Conservation (phyloP, 2,797 vertebrate genomes). For the Gorsachius magnificus region DNA sequence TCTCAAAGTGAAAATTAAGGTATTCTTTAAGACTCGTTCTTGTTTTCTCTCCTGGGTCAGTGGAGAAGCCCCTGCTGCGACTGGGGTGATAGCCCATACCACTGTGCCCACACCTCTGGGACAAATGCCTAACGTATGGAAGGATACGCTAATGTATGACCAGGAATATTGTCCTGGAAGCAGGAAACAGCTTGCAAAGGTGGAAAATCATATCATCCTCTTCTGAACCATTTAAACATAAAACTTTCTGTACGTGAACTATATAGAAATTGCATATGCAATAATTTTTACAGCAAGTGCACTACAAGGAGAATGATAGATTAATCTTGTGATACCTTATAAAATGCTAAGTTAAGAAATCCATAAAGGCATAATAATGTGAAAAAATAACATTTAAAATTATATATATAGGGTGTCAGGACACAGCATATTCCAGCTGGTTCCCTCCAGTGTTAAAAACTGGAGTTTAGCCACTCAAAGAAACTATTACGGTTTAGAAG, state of each 20-base stretch:
- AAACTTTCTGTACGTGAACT: not conserved
- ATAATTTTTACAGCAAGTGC: not conserved
- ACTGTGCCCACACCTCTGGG: not conserved
- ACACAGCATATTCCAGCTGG: not conserved
- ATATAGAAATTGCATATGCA: not conserved
- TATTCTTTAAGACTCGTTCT: not conserved
- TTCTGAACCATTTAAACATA: not conserved
- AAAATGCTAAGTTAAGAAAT: not conserved
- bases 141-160: not conserved
- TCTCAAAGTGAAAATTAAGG: not conserved
- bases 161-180: not conserved
- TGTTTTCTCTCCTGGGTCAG: not conserved
- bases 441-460: not conserved
- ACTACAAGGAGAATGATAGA: not conserved
- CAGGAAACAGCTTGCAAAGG: not conserved
- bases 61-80: not conserved
- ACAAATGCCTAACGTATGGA: not conserved
- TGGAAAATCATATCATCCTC: not conserved
- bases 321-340: not conserved
- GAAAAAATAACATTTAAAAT: not conserved
- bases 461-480: not conserved
- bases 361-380: not conserved
- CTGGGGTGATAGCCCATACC: not conserved
- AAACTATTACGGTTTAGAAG: not conserved
- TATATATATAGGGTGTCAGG: not conserved